Conservation (phyloP, 2,113 vertebrate genomes). For the Montifringilla adamsi region DNA sequence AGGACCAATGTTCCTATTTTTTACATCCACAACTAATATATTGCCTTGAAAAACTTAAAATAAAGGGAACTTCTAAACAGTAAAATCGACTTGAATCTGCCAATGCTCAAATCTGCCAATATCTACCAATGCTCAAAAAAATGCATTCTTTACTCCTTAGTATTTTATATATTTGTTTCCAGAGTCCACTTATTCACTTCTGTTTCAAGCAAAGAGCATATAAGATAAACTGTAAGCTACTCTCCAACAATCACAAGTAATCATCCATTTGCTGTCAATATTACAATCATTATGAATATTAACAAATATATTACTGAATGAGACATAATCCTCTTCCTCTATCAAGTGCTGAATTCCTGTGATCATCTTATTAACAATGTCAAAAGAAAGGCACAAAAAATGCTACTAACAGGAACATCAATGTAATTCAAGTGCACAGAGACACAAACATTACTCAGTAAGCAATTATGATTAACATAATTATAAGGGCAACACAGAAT, state of each 20-base stretch:
- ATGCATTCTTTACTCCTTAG: not conserved
- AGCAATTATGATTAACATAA: not conserved
- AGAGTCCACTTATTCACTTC: not conserved
- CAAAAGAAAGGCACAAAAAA: not conserved
- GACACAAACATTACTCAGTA: not conserved
- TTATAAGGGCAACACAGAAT: not conserved
- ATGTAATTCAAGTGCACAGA: not conserved
- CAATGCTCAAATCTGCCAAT: too few species aligned
- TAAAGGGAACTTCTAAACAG: not conserved
- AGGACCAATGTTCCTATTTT: not conserved
- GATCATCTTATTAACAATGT: not conserved
- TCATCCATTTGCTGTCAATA: not conserved
- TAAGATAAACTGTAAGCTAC: not conserved
- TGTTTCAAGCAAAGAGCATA: not conserved
- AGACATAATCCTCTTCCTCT: not conserved
- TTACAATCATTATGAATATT: not conserved
- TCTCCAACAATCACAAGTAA: not conserved
- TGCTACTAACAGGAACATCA: not conserved
- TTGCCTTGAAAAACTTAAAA: not conserved
- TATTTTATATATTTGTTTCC: not conserved
- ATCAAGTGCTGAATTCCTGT: not conserved
- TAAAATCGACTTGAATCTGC: not conserved
- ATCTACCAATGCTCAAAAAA: not conserved
- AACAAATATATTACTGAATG: not conserved
- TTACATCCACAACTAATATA: not conserved